phyloP scores from a whole-genome alignment of 2,797 vertebrate genomes.

The Eidolon dupreanum region DNA sequence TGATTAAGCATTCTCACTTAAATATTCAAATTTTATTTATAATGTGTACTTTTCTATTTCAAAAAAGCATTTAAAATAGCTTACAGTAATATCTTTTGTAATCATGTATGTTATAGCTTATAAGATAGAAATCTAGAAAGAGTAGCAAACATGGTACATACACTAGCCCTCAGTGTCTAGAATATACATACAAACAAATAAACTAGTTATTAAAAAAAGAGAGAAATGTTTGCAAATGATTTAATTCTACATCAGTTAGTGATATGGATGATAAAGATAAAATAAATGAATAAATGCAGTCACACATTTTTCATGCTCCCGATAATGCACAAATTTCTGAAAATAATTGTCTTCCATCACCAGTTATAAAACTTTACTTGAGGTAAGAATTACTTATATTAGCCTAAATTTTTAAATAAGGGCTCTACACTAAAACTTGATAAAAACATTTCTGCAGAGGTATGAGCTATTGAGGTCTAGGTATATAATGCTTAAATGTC shows the following conservation, averaged over 20 bases:
- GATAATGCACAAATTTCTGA: neutral
- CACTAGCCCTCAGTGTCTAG: neutral
- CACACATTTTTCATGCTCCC: neutral
- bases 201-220: neutral
- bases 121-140: neutral
- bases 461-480: neutral
- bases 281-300: neutral
- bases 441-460: neutral
- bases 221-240: neutral
- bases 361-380: neutral
- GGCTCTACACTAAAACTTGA: neutral
- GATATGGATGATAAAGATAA: neutral
- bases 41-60: neutral
- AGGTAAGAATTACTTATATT: neutral
- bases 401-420: neutral
- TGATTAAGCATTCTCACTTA: neutral
- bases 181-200: neutral
- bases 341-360: neutral
- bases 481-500: neutral
- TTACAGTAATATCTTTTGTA: neutral
- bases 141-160: neutral
- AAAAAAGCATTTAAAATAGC: neutral
- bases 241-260: neutral
- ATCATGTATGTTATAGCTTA: neutral
- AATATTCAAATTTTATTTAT: neutral